Percentiles rank a stretch among this genome's conserved stretches.
Conservation (phyloP, 2,113 vertebrate species). For the Indicator maculatus region DNA sequence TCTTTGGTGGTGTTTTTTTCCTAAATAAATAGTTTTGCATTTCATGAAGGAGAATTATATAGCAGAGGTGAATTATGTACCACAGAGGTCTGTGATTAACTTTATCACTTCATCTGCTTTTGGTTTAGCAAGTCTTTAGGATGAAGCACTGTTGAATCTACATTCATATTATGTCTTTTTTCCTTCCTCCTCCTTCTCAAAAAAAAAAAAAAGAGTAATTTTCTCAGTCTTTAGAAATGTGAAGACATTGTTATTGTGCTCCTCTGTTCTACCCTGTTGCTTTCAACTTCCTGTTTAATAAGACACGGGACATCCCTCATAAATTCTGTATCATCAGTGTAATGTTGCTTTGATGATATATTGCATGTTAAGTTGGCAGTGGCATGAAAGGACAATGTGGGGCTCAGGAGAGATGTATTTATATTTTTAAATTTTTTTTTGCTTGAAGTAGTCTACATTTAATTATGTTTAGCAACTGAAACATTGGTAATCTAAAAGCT, state of each 20-base stretch:
- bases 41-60: neutral
- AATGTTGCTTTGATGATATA: constrained; percentile 52
- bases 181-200: too few species aligned
- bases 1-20: neutral
- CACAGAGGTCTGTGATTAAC: neutral
- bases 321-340: constrained; percentile 30
- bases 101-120: neutral
- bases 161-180: neutral
- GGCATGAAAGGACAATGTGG: constrained; percentile 22
- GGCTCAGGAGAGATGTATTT: neutral
- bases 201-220: neutral
- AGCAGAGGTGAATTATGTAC: neutral
- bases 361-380: constrained; percentile 26
- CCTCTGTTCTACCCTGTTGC: constrained; percentile 34
- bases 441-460: neutral
- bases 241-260: constrained; percentile 7
- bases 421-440: neutral
- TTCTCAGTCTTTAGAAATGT: constrained; percentile 6
- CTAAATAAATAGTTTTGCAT: neutral
- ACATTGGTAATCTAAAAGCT: neutral
- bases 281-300: constrained; percentile 50
- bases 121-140: neutral
- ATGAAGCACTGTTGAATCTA: neutral
- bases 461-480: neutral
- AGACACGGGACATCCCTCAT: constrained; percentile 49